Conservation (phyloP, 2,113 vertebrate species). For the Entomyzon cyanotis region DNA sequence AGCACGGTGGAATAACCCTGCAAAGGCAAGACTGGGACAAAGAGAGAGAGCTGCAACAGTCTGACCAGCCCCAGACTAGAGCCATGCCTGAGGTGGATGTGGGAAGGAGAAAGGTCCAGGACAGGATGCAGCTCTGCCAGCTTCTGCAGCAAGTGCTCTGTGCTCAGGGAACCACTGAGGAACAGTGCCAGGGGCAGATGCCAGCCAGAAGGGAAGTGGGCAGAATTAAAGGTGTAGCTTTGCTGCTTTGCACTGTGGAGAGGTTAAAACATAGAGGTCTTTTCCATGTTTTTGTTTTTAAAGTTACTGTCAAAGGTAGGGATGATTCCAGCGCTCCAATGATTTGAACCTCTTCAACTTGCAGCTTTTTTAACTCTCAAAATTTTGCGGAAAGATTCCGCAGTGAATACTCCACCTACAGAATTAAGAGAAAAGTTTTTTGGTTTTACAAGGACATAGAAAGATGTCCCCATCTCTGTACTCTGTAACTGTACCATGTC, state of each 20-base stretch:
- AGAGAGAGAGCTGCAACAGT: accelerated
- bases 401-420: neutral
- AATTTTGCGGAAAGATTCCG: neutral
- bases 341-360: neutral
- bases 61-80: neutral
- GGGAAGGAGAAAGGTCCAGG: neutral
- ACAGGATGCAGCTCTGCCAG: neutral
- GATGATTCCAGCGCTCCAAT: neutral
- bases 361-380: neutral
- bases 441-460: neutral
- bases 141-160: neutral
- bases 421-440: neutral
- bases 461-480: neutral
- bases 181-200: neutral
- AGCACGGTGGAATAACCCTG: neutral
- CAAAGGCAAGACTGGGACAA: neutral
- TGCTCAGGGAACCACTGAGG: neutral
- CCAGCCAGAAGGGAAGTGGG: neutral
- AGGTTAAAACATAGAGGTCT: neutral
- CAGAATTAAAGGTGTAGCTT: neutral
- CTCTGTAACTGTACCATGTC: neutral
- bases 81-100: accelerated
- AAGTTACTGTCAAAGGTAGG: neutral
- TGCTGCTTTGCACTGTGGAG: neutral
- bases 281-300: neutral